Evolutionary conservation across 2,797 vertebrate species (phyloP).

Genomic region (Gymnocypris eckloni): DNA sequence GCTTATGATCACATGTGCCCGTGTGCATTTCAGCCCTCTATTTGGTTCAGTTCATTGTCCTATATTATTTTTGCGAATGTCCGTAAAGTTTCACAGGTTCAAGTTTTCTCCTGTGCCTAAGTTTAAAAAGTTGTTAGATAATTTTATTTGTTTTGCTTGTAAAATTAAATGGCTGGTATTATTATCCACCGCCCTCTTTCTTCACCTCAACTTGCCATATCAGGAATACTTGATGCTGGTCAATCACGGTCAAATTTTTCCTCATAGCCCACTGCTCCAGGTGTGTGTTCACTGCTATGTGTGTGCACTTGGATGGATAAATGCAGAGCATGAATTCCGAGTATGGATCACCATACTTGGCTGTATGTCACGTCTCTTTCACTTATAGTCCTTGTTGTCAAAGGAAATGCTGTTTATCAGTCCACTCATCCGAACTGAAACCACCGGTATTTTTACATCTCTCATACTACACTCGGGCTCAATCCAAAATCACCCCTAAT

Average conservation of each 20-base stretch:
- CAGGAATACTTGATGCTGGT: background rate
- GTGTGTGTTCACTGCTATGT: too few relatives aligned
- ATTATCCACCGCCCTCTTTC: background rate
- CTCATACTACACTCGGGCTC: background rate
- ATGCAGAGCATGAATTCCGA: too few relatives aligned
- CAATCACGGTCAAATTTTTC: background rate
- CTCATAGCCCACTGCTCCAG: too few relatives aligned
- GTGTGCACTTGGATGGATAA: too few relatives aligned
- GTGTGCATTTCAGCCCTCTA: background rate
- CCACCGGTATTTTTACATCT: background rate
- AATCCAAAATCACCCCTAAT: background rate
- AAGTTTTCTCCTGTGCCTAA: background rate
- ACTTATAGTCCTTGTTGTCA: background rate
- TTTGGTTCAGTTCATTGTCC: too few relatives aligned
- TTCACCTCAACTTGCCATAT: background rate
- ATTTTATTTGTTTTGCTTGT: background rate
- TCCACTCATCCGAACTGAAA: background rate
- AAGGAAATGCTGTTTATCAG: background rate
- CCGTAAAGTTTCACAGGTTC: background rate
- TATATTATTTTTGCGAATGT: too few relatives aligned
- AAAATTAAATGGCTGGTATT: background rate
- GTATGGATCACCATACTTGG: too few relatives aligned
- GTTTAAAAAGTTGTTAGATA: background rate
- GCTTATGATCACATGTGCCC: background rate
- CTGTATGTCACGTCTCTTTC: too few relatives aligned